Evolutionary conservation across 2,888 invertebrate species (phyloP), one percentile per base, ranked within the genome.

Genomic region (Phyllotreta cruciferae): DNA sequence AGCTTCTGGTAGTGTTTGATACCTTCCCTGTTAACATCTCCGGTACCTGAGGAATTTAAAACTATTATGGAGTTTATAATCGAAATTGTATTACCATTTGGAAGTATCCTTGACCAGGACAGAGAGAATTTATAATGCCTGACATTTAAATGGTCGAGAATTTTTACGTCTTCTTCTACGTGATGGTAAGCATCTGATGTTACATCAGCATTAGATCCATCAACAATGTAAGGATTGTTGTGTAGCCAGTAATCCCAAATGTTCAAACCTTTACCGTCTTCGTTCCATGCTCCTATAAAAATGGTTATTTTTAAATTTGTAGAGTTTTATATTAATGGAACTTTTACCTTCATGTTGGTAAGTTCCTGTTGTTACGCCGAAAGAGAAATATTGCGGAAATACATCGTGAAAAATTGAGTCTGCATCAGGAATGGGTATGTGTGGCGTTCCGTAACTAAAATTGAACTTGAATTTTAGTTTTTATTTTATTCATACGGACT

Each of bases 161-260:
- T 45, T 38, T 54, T 47, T 3, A 60, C 54, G 34, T 60, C 60
- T 54, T 41, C 54, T 10, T 55, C 53, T 1, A 60, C n/a, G n/a
- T 47, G 47, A n/a, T 60, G 36, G 10, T 60, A 60, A 6, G 53
- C 54, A 47, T 60, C 47, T n/a, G 60, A 53, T 13, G 60, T n/a
- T 14, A 24, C 10, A 39, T 38, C 54, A 7, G 52, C 54, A 13
- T 14, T 44, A 6, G 60, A 53, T 13, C 38, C 38, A 14, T 60
- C 60, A 11, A 9, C 4, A 6, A 60, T 13, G 6, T 11, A 35
- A 13, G 53, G 60, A 52, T 42, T 35, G 1, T 38, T 42, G 10
- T 52, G 50, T 8, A 44, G 36, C 52, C 50, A 45, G n/a, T 45
- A 37, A 44, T 60, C 52, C 53, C 53, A 60, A 44, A 60, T 60